A percentile compares a stretch with the other conserved stretches of the same genome.
Conservation (phyloP, 2,888 invertebrate genomes). For the Sclerodermus sp. region DNA sequence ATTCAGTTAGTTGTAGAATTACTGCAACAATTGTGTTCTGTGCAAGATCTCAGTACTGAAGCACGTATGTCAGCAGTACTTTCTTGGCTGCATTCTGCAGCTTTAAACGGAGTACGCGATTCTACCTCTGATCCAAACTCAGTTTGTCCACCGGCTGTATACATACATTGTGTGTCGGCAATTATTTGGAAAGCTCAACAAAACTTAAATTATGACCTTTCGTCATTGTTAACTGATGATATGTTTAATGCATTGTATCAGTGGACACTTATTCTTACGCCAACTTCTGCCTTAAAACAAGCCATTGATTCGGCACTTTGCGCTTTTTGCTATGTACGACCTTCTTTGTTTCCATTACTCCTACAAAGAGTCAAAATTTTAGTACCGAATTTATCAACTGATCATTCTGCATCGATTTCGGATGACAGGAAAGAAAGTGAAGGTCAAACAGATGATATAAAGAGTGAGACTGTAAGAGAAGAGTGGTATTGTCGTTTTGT, state of each 20-base stretch:
- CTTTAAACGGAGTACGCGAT: conserved; percentile 58
- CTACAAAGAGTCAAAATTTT: conserved; percentile 73
- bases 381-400: conserved; percentile 60
- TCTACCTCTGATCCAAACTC: conserved; percentile 29
- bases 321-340: conserved; percentile 81
- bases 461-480: conserved; percentile 61
- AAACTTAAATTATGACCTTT: conserved; percentile 66
- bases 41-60: conserved; percentile 62
- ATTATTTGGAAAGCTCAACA: conserved; percentile 73
- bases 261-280: conserved; percentile 74
- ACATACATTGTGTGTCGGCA: conserved; percentile 78
- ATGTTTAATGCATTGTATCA: conserved; percentile 77
- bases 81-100: no score
- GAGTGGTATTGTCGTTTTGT: conserved; percentile 65
- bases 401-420: conserved; percentile 62
- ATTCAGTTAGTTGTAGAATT: conserved; percentile 75
- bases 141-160: conserved; percentile 59
- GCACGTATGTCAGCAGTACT: conserved; percentile 62
- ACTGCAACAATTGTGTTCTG: conserved; percentile 76
- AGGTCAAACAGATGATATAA: conserved; percentile 73
- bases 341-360: conserved; percentile 74
- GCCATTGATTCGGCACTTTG: conserved; percentile 85
- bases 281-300: conserved; percentile 75
- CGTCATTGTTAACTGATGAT: conserved; percentile 71
- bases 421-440: conserved; percentile 64